Conservation (phyloP, 2,797 vertebrate species). For the Propithecus deckenii region DNA sequence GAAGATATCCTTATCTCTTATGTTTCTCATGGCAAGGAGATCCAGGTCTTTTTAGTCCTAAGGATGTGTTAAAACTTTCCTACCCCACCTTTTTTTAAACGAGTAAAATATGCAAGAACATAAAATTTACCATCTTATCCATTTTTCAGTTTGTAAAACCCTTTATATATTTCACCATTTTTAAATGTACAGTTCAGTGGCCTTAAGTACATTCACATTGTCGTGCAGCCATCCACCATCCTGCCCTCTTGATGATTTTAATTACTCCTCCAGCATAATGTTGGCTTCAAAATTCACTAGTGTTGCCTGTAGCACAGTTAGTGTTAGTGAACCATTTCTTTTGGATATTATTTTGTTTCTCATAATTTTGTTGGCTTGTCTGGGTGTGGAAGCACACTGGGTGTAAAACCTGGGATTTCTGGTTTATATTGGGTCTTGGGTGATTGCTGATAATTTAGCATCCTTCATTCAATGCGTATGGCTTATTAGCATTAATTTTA, state of each 20-base stretch:
- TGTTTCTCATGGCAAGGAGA: not conserved
- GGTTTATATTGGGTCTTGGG: not conserved
- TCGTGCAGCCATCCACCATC: not conserved
- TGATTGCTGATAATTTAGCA: not conserved
- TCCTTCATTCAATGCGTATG: not conserved
- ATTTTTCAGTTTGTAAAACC: not conserved
- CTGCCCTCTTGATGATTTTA: not conserved
- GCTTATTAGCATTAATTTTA: not conserved
- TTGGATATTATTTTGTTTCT: not conserved
- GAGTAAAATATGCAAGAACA: not conserved
- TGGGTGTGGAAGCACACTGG: not conserved
- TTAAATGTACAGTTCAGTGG: not conserved
- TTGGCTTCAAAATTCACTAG: not conserved
- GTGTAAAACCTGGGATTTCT: conserved; percentile 8
- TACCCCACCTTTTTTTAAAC: not conserved
- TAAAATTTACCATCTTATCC: not conserved
- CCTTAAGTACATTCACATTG: too few relatives aligned
- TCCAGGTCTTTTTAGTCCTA: not conserved
- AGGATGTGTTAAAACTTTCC: not conserved
- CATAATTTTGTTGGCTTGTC: not conserved
- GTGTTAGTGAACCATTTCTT: not conserved
- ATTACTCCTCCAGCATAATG: not conserved
- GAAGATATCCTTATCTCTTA: not conserved
- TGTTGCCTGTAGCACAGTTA: not conserved
- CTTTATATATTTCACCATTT: not conserved